Evolutionary conservation across 2,113 vertebrate species (phyloP).

Genomic region (Rhynchomys soricoides): DNA sequence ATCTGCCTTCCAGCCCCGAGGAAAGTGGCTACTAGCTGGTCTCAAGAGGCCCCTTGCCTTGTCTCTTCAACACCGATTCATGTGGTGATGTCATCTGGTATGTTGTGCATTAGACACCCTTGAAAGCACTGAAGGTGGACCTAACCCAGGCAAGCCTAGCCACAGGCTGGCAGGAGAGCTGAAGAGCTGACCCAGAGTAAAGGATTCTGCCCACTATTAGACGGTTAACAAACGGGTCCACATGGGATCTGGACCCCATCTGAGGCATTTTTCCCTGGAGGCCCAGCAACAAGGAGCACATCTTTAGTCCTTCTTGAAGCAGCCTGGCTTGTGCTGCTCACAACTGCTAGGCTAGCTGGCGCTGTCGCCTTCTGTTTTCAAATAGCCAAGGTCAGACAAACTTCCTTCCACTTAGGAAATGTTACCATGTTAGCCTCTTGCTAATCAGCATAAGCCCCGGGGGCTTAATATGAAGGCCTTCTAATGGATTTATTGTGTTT

Average conservation of each 20-base stretch:
- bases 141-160: not conserved
- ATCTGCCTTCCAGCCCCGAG: not conserved
- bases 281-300: accelerated
- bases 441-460: not conserved
- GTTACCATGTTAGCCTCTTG: not conserved
- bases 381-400: slow-evolving; percentile 17
- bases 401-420: not conserved
- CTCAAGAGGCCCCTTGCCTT: not conserved
- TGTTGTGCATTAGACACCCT: not conserved
- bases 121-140: not conserved
- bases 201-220: not conserved
- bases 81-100: not conserved
- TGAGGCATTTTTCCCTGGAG: not conserved
- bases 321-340: not conserved
- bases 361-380: not conserved
- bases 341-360: not conserved
- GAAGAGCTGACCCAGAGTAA: not conserved
- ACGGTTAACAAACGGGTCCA: not conserved
- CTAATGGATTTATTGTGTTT: slow-evolving; percentile 48
- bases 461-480: not conserved
- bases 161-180: not conserved
- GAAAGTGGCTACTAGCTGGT: not conserved
- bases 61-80: not conserved
- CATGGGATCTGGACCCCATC: not conserved
- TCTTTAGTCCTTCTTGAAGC: not conserved